Conservation (phyloP, 2,888 invertebrate genomes). For the Drosophila formosana region DNA sequence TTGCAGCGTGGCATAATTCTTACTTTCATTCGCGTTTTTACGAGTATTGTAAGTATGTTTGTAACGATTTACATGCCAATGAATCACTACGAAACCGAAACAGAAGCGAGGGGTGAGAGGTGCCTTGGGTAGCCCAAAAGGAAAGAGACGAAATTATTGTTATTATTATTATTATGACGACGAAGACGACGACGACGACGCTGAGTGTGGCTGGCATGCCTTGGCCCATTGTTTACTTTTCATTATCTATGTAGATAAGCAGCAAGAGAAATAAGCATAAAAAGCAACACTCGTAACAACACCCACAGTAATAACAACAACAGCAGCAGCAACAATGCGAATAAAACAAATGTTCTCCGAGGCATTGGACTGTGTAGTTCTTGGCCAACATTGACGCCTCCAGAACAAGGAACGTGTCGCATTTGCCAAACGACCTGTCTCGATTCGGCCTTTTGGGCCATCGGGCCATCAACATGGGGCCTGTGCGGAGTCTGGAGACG, state of each 20-base stretch:
- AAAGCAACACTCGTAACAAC: conserved; percentile 41
- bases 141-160: conserved; percentile 31
- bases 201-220: conserved; percentile 32
- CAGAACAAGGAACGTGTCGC: conserved; percentile 56
- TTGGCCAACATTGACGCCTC: conserved; percentile 49
- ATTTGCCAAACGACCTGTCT: conserved; percentile 48
- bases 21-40: conserved; percentile 40
- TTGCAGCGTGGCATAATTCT: conserved; percentile 2
- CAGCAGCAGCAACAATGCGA: conserved; percentile 39
- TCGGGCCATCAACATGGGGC: too few relatives aligned
- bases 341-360: conserved; percentile 54
- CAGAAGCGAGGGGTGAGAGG: not conserved
- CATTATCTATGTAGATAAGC: conserved; percentile 78
- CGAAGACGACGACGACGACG: conserved; percentile 7
- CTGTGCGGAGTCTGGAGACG: conserved; percentile 7
- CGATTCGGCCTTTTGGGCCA: conserved; percentile 12
- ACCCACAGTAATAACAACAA: conserved; percentile 34
- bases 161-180: conserved; percentile 26
- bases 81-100: conserved; percentile 54
- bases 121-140: conserved; percentile 1
- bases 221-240: conserved; percentile 71
- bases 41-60: conserved; percentile 22
- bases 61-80: conserved; percentile 68
- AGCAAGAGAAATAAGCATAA: conserved; percentile 59
- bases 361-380: conserved; percentile 46